Base-by-base conservation (phyloP, 1,140 invertebrate species). In the Dreissena polymorpha region DNA sequence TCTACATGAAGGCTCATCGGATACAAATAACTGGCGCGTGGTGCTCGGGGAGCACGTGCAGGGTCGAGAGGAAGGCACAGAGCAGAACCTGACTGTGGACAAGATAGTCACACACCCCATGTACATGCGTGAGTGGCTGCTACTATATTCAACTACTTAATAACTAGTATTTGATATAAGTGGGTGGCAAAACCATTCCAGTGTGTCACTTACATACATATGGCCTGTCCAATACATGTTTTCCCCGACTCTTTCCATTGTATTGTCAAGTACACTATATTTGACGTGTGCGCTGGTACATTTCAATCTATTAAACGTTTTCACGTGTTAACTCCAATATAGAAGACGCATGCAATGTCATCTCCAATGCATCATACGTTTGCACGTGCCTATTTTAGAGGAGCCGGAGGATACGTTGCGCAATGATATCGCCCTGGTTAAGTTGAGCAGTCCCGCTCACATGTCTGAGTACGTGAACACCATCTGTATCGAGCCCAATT, bases 391-490 rank as follows among this genome's bases (percentile, higher is more conserved):
- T 21, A 70, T 73, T 86, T 51, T 69, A 83, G 69, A 86, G 74
- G 29, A 57, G 67, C 55, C 51, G 57, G 63, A 83, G 18, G 68
- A 74, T 25, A 78, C 79, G 12, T 84, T 89, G n/a, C 25, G 88
- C 64, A 70, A 85, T 53, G 88, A 89, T 51, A 87, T 89, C 39
- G 87, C 85, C 2, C 53, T 89, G 29, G 0, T 89, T 14, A 89
- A 87, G 25, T 50, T 89, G 14, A 78, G 79, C 50, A 25, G 53
- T 3, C 86, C 87, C 5, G 88, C 85, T 0, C 49, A 68, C 13
- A 55, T 87, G 67, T 86, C 86, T 0, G 88, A 88, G 39, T 89
- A 89, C 27, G 88, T 89, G 7, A 89, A 89, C 57, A 67, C 85
- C 0, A 77, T 89, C 0, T 89, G 88, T 81, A 53, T 89, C 25